Conservation (phyloP, 2,888 invertebrate species). For the Melieria omissa region DNA sequence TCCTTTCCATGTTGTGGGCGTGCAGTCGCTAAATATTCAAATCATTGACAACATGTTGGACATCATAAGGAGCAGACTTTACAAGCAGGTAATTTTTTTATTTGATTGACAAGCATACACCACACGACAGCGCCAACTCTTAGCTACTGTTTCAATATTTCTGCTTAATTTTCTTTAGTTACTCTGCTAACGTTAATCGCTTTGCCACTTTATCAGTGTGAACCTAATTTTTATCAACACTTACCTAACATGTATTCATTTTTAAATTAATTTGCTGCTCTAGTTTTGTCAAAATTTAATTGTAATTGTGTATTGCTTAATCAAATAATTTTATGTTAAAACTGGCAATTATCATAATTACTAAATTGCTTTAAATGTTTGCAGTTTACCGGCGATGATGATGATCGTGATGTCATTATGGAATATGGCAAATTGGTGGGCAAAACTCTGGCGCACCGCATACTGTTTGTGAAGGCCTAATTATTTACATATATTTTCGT, state of each 20-base stretch:
- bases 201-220: background rate
- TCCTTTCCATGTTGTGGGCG: constrained; percentile 38
- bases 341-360: background rate
- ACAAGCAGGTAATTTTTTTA: constrained; percentile 50
- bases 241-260: background rate
- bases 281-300: background rate
- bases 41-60: constrained; percentile 53
- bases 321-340: constrained; percentile 2
- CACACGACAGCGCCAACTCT: too few species aligned
- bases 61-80: constrained; percentile 52
- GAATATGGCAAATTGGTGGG: constrained; percentile 64
- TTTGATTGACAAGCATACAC: constrained; percentile 9
- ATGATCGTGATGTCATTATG: constrained; percentile 53
- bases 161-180: constrained; percentile 27
- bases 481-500: background rate
- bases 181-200: background rate
- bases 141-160: too few species aligned
- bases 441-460: constrained; percentile 60
- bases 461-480: constrained; percentile 56
- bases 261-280: constrained; percentile 9
- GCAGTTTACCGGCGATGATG: constrained; percentile 50
- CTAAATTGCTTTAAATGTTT: constrained; percentile 32
- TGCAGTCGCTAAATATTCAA: constrained; percentile 53
- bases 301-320: background rate
- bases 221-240: background rate